These are phyloP conservation scores for Caenorhabditis doughertyi DNA, from an alignment of 2,888 invertebrate species.

Conservation along the genomic window DNA sequence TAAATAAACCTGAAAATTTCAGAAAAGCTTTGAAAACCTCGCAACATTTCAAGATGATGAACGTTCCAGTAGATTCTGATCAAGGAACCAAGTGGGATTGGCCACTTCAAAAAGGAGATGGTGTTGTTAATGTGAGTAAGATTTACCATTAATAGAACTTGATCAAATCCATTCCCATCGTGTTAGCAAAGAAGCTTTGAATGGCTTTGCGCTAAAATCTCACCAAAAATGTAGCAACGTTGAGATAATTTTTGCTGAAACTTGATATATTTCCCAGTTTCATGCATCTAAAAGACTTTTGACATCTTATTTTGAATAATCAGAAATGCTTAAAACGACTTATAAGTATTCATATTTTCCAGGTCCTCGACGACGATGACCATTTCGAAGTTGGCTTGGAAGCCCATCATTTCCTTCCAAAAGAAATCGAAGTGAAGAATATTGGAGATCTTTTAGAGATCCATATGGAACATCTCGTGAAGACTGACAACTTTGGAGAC, in stretches of 20 bases:
- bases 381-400: conserved; percentile 80
- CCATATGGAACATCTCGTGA: conserved; percentile 60
- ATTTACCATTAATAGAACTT: too few relatives aligned
- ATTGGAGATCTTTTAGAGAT: conserved; percentile 65
- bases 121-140: conserved; percentile 72
- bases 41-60: conserved; percentile 51
- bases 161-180: too few relatives aligned
- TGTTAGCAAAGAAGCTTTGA: too few relatives aligned
- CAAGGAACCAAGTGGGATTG: conserved; percentile 75
- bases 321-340: too few relatives aligned
- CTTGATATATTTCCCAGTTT: too few relatives aligned
- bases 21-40: conserved; percentile 3
- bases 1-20: not conserved
- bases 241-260: too few relatives aligned
- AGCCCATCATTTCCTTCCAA: conserved; percentile 75
- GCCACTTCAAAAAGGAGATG: conserved; percentile 79
- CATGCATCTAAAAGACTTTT: too few relatives aligned
- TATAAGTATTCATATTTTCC: conserved; percentile 1
- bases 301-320: too few relatives aligned
- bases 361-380: conserved; percentile 74
- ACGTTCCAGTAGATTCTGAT: conserved; percentile 44
- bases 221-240: too few relatives aligned
- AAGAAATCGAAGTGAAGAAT: conserved; percentile 77
- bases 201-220: too few relatives aligned
- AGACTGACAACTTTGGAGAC: conserved; percentile 57